Evolutionary conservation across 2,113 vertebrate genomes (phyloP).

Genomic region (Corvus hawaiiensis): DNA sequence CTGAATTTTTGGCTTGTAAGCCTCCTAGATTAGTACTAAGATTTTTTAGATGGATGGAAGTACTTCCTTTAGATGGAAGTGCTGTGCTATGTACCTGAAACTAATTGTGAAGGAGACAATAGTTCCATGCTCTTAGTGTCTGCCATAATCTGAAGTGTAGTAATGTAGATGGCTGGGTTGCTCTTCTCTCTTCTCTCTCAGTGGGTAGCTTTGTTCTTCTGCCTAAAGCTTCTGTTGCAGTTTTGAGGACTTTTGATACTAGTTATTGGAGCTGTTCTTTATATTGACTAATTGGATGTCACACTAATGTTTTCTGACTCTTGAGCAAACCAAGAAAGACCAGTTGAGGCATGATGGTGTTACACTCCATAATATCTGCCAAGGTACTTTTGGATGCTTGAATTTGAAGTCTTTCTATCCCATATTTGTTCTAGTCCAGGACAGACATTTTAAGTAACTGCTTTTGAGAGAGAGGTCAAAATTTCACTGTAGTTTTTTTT

Average conservation of each 20-base stretch:
- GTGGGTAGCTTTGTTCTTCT: conserved; percentile 58
- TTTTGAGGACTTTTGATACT: conserved; percentile 47
- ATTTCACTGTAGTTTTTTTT: conserved; percentile 20
- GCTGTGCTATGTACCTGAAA: conserved; percentile 31
- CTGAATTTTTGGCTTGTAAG: conserved; percentile 50
- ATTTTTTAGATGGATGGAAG: conserved; percentile 17
- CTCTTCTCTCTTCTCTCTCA: conserved; percentile 23
- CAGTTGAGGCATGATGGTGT: conserved; percentile 1
- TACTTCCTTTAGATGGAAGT: conserved; percentile 35
- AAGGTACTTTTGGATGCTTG: conserved; percentile 15
- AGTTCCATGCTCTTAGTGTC: conserved; percentile 30
- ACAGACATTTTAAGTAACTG: conserved; percentile 38
- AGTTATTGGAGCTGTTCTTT: conserved; percentile 50
- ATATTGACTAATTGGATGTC: conserved; percentile 51
- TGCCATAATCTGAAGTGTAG: conserved; percentile 42
- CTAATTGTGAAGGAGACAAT: conserved; percentile 27
- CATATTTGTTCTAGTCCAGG: conserved; percentile 37
- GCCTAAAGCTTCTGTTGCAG: conserved; percentile 63
- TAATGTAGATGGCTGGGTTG: conserved; percentile 38
- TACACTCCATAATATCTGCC: conserved; percentile 30
- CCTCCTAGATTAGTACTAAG: conserved; percentile 55
- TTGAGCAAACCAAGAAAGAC: conserved; percentile 3
- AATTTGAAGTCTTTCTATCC: conserved; percentile 43
- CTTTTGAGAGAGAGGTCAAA: conserved; percentile 34
- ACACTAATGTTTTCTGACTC: conserved; percentile 43